Conservation (phyloP, 1,140 invertebrate species). For the Elymnias hypermnestra region DNA sequence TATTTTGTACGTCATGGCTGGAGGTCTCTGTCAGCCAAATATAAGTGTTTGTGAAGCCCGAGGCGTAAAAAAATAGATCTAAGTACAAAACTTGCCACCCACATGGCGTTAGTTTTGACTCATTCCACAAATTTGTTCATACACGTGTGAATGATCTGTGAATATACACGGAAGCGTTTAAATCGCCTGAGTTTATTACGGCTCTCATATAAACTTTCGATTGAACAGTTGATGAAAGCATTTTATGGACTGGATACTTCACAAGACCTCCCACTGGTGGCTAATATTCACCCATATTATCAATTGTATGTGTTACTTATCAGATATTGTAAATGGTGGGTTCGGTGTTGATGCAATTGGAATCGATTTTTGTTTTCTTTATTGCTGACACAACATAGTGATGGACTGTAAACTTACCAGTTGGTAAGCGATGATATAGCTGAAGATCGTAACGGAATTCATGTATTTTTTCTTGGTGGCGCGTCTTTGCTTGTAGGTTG, state of each 20-base stretch:
- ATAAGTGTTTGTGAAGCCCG: conserved; percentile 40
- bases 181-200: conserved; percentile 16
- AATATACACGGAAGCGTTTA: conserved; percentile 34
- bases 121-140: conserved; percentile 26
- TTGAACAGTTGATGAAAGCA: conserved; percentile 15
- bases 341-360: no score
- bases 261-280: conserved; percentile 16
- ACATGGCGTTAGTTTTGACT: conserved; percentile 34
- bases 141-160: conserved; percentile 27
- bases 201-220: conserved; percentile 19
- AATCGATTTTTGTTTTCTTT: no score
- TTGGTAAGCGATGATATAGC: no score
- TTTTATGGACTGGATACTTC: background rate
- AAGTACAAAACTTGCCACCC: conserved; percentile 43
- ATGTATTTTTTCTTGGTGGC: no score
- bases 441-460: no score
- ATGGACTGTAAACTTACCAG: no score
- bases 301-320: no score
- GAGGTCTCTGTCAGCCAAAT: conserved; percentile 46
- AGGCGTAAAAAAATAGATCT: conserved; percentile 29
- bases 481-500: no score
- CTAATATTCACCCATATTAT: conserved; percentile 5
- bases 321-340: no score
- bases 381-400: no score
- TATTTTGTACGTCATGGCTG: conserved; percentile 30